phyloP scores from a whole-genome alignment of 2,797 vertebrate genomes.

The Microchirus variegatus region DNA sequence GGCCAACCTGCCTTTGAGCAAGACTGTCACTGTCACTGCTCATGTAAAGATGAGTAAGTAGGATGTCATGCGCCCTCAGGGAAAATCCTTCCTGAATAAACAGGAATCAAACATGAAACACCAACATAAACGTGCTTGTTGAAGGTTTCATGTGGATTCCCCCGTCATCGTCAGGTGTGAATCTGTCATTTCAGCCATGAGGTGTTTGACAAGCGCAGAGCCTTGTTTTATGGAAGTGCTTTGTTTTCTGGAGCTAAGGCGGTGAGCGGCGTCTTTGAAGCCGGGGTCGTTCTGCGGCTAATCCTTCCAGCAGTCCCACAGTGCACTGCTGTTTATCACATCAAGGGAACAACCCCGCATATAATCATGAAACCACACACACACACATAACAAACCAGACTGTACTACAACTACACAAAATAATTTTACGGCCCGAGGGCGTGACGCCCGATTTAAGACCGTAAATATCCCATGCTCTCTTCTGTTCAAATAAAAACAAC shows the following conservation, averaged over 20 bases:
- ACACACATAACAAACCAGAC: background rate
- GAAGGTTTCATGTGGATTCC: no score
- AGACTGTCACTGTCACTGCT: no score
- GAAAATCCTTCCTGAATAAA: no score
- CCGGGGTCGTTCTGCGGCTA: slow-evolving; percentile 51
- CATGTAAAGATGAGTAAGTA: no score
- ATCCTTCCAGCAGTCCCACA: slow-evolving; percentile 58
- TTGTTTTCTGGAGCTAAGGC: slow-evolving; percentile 23
- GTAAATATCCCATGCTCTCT: background rate
- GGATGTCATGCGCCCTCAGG: no score
- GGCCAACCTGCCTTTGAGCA: no score
- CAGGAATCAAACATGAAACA: no score
- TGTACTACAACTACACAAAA: slow-evolving; percentile 11
- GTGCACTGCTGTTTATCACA: slow-evolving; percentile 64
- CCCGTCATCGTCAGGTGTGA: background rate
- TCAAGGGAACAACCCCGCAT: slow-evolving; percentile 30
- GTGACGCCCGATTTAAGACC: slow-evolving; percentile 4
- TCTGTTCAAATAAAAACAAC: background rate
- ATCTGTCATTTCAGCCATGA: slow-evolving; percentile 3
- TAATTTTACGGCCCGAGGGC: background rate
- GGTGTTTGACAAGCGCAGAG: slow-evolving; percentile 32
- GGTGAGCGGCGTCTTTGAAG: slow-evolving; percentile 42
- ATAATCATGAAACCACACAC: slow-evolving; percentile 15
- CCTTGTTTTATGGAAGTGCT: slow-evolving; percentile 22
- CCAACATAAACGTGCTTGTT: no score